Base-by-base conservation (phyloP, 1,140 invertebrate genomes). In the Euschistus heros region DNA sequence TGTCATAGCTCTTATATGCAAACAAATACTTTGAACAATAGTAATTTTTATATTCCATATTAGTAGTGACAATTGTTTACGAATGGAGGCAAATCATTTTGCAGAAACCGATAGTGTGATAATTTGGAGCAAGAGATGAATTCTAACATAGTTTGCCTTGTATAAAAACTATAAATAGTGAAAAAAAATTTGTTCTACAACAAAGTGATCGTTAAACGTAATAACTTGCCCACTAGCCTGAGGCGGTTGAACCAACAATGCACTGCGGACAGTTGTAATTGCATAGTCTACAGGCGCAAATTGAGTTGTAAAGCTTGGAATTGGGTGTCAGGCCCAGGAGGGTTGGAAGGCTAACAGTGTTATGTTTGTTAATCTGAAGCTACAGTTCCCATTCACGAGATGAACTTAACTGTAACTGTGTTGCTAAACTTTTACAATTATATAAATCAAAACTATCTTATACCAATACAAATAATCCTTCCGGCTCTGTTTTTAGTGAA, bases 321-420 rank as follows among this genome's bases (percentile, higher is more conserved):
- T 57, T 17, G 54, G 10, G 20, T 57, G 54, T 57, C 54, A 57
- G 20, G 6, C 54, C 54, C 54, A 57, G 54, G 54, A 57, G 54
- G 54, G 18, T 17, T 24, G 54, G 4, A 18, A 20, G n/a, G 10
- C 47, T 18, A 13, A 13, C 47, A 6, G 47, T 22, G n/a, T 18
- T 50, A 20, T 50, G 47, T 50, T 22, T 18, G 47, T 50, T 50
- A 50, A 50, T 50, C n/a, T 50, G 7, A 20, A 20, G 47, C 20
- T 50, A 2, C n/a, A 22, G n/a, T 3, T 22, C n/a, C 47, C n/a
- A 20, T 50, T 20, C 20, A 6, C 5, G 4, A n/a, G 3, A 18
- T 20, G 6, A 20, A 50, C 47, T 6, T 22, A 20, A 4, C 47
- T 10, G 20, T 22, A 18, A 2, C n/a, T 18, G 15, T 47, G 46